Percentiles rank a stretch among this genome's conserved stretches.
phyloP scores from a whole-genome alignment of 2,113 vertebrate genomes.

The Cichladusa arquata region DNA sequence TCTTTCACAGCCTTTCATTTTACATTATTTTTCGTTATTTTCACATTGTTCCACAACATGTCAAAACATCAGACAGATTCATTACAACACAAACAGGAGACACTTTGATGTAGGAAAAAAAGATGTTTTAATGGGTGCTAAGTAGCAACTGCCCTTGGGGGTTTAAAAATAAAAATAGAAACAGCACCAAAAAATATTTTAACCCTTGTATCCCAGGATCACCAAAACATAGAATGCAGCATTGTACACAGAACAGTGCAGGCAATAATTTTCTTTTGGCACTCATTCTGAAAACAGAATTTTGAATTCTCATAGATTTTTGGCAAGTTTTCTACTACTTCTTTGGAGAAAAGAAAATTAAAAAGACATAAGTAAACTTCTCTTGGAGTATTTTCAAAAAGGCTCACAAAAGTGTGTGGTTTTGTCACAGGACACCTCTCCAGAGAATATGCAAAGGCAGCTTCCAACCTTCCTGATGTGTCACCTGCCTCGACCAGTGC shows the following conservation, averaged over 20 bases:
- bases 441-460: neutral
- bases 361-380: neutral
- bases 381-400: neutral
- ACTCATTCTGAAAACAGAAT: neutral
- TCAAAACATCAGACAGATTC: conserved; percentile 49
- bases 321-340: neutral
- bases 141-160: conserved; percentile 48
- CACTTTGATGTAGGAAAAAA: conserved; percentile 54
- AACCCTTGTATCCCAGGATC: neutral
- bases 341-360: neutral
- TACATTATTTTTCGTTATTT: conserved; percentile 7
- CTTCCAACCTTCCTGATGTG: neutral
- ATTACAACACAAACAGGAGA: conserved; percentile 44
- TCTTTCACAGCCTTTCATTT: neutral
- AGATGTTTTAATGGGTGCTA: conserved; percentile 50
- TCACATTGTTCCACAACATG: conserved; percentile 43
- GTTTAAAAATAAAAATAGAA: conserved; percentile 57
- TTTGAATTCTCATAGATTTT: neutral
- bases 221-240: neutral
- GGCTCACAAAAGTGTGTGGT: neutral
- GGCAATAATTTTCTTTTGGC: neutral
- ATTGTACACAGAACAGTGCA: neutral
- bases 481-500: neutral
- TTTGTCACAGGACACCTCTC: neutral
- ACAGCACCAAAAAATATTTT: conserved; percentile 8